Base-by-base conservation (phyloP, 2,113 vertebrate genomes). In the Merops nubicus region DNA sequence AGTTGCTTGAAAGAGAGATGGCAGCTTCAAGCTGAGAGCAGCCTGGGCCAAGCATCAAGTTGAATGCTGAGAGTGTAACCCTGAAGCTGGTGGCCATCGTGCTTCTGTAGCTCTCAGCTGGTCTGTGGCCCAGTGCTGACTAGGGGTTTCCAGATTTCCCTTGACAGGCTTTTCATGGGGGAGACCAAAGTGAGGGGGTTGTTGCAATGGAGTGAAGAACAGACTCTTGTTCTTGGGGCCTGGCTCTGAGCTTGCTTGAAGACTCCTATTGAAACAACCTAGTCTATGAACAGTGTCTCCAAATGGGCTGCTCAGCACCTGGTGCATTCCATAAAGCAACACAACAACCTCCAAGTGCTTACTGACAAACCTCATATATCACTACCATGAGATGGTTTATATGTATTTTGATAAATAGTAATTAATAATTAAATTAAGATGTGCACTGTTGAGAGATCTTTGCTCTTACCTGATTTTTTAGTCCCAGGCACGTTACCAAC, bases 21-120 rank as follows among this genome's bases (percentile, higher is more conserved):
- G 19, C 8, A 17, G 3, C 54, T 77, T 54, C 15, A 26, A 22
- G 29, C 51, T 13, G 42, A 47, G 33, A 34, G 9, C 13, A 42
- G 31, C 42, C 36, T 36, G 6, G 5, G 6, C 47, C 59, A 38
- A 6, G 31, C 2, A 0, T 15, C 57, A 5, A 45, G 28, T 45
- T 31, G 77, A 40, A 57, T 0, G 1, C 18, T 26, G 38, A 22
- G 45, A 40, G 18, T 0, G 28, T 26, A 42, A 25, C 29, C 3
- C 81, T 20, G 62, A 15, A 54, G 43, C 16, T 2, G 8, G 34
- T 5, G 54, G 26, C 14, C 1, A 0, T 48, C 0, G 0, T 0
- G 15, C 15, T 62, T 31, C 36, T 29, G 38, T 0, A 6, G 38
- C 15, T 56, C 42, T 18, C 48, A 57, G 22, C 2, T 3, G 6